These are phyloP conservation scores for Lordiphosa stackelbergi DNA, from an alignment of 1,140 invertebrate species.

Conservation along the genomic window DNA sequence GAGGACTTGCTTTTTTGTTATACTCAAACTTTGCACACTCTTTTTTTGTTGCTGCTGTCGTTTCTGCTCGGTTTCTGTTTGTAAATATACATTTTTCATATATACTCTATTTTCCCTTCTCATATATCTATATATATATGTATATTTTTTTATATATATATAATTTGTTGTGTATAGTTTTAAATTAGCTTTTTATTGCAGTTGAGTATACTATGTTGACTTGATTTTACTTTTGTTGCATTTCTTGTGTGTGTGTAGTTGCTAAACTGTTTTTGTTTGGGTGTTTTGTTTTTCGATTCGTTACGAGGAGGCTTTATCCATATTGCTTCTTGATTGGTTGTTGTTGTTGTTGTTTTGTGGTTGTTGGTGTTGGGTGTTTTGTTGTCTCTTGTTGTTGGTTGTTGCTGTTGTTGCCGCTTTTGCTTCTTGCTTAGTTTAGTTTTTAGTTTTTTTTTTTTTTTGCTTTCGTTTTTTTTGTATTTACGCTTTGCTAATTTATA, in stretches of 20 bases:
- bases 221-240: slow-evolving; percentile 31
- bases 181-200: slow-evolving; percentile 66
- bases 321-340: slow-evolving; percentile 41
- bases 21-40: too few species aligned
- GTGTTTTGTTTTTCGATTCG: slow-evolving; percentile 17
- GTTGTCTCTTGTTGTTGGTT: slow-evolving; percentile 8
- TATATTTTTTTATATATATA: slow-evolving; percentile 31
- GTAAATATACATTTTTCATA: slow-evolving; percentile 17
- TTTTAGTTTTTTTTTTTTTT: slow-evolving; percentile 25
- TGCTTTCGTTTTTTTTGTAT: slow-evolving; percentile 27
- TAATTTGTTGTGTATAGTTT: slow-evolving; percentile 49
- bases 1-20: too few species aligned
- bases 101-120: slow-evolving; percentile 44
- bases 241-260: slow-evolving; percentile 8
- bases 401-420: slow-evolving; percentile 20
- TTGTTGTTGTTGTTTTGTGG: slow-evolving; percentile 24
- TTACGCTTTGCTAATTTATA: slow-evolving; percentile 69
- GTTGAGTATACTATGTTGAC: slow-evolving; percentile 73
- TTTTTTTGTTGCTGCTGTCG: slow-evolving; percentile 7
- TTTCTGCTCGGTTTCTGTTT: slow-evolving; percentile 29
- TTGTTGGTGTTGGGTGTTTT: slow-evolving; percentile 2
- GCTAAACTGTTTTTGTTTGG: slow-evolving; percentile 14
- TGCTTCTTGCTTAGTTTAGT: slow-evolving; percentile 27
- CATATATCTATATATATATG: slow-evolving; percentile 28
- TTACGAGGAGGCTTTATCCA: slow-evolving; percentile 22